phyloP scores from a whole-genome alignment of 2,113 vertebrate genomes.

The Lophura nycthemera region DNA sequence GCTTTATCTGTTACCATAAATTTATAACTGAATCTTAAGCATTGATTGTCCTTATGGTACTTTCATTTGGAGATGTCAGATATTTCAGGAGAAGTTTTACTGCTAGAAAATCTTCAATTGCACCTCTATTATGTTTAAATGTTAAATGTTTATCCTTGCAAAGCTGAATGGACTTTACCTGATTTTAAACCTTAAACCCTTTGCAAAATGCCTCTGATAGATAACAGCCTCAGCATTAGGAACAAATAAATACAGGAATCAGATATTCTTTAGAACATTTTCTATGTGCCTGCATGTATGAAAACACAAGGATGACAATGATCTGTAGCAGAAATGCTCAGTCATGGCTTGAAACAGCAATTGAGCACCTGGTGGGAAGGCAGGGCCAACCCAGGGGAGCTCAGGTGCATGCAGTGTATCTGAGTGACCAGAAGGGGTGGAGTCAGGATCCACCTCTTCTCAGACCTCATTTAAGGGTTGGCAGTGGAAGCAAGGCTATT shows the following conservation, averaged over 20 bases:
- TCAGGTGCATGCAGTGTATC: too few species aligned
- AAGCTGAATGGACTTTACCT: neutral
- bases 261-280: neutral
- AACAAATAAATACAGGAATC: neutral
- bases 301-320: neutral
- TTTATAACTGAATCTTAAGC: neutral
- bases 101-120: neutral
- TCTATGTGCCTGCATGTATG: neutral
- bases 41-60: neutral
- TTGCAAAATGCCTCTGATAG: neutral
- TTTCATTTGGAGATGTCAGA: neutral
- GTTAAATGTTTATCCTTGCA: neutral
- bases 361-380: too few species aligned
- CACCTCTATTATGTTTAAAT: neutral
- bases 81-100: slow-evolving; percentile 19
- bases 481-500: too few species aligned
- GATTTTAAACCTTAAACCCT: neutral
- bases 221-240: neutral
- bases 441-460: too few species aligned
- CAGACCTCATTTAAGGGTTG: too few species aligned
- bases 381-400: too few species aligned
- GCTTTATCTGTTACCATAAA: neutral
- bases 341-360: too few species aligned
- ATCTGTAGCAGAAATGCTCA: too few species aligned
- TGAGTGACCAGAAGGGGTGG: too few species aligned